Conservation (phyloP, 2,888 invertebrate genomes). For the Rhimphoctona megacephalus region DNA sequence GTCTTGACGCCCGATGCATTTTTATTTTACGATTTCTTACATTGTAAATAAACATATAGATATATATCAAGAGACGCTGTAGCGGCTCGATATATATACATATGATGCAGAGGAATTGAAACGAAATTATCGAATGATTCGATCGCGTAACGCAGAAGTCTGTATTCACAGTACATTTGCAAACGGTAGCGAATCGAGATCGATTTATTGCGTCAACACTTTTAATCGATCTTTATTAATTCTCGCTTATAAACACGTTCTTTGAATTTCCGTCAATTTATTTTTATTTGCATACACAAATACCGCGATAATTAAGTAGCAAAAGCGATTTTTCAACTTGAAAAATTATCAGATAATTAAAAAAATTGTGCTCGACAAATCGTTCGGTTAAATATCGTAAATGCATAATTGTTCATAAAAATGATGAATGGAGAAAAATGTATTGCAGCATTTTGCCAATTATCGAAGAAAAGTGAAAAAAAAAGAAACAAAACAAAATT, state of each 20-base stretch:
- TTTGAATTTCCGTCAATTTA: slow-evolving; percentile 48
- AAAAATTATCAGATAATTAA: slow-evolving; percentile 5
- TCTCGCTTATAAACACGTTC: slow-evolving; percentile 12
- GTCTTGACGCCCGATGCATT: slow-evolving; percentile 64
- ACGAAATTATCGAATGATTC: slow-evolving; percentile 73
- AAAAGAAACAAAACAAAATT: background rate
- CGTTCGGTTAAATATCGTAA: background rate
- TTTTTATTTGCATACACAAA: slow-evolving; percentile 18
- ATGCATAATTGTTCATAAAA: background rate
- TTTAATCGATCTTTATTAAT: slow-evolving; percentile 61
- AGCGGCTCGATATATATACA: too few species aligned
- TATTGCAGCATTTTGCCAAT: background rate
- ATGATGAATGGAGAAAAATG: background rate
- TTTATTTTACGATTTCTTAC: slow-evolving; percentile 34
- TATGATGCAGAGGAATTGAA: slow-evolving; percentile 22
- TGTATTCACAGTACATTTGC: slow-evolving; percentile 70
- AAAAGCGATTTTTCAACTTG: slow-evolving; percentile 5
- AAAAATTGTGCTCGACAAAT: background rate
- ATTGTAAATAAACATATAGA: slow-evolving; percentile 10
- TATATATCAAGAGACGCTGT: too few species aligned
- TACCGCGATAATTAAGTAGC: background rate
- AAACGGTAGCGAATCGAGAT: slow-evolving; percentile 57
- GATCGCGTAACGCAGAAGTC: slow-evolving; percentile 69
- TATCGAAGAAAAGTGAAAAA: background rate
- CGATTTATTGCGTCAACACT: slow-evolving; percentile 52